Evolutionary conservation across 2,797 vertebrate species (phyloP).

Genomic region (Myotis myotis): DNA sequence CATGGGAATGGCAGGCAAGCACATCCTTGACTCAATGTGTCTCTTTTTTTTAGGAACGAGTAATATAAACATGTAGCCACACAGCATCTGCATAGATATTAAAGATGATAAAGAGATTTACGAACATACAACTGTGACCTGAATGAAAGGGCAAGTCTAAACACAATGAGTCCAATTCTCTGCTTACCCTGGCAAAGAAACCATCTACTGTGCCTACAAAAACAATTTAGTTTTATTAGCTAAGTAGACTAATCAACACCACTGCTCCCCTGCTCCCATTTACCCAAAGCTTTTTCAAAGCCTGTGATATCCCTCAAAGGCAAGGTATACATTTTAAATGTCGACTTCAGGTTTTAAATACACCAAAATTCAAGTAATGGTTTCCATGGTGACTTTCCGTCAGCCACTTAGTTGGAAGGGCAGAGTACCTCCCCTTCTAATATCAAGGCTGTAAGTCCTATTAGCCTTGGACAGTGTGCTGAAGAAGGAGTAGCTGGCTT

Average conservation of each 20-base stretch:
- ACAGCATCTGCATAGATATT: slow-evolving; percentile 69
- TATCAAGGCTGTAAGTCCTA: not conserved
- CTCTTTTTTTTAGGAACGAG: slow-evolving; percentile 22
- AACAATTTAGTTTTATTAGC: slow-evolving; percentile 65
- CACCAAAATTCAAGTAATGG: not conserved
- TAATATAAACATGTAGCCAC: slow-evolving; percentile 57
- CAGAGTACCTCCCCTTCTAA: not conserved
- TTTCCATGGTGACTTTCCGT: slow-evolving; percentile 3
- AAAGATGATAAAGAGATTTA: slow-evolving; percentile 70
- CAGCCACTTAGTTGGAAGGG: not conserved
- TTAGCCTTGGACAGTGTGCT: not conserved
- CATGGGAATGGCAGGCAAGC: not conserved
- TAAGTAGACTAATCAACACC: slow-evolving; percentile 59
- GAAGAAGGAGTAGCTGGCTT: not conserved
- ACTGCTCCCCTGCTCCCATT: not conserved
- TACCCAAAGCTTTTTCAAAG: slow-evolving; percentile 35
- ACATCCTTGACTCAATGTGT: not conserved
- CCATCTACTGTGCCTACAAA: slow-evolving; percentile 46
- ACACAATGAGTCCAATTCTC: slow-evolving; percentile 70
- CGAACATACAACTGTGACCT: slow-evolving; percentile 60
- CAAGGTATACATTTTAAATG: not conserved
- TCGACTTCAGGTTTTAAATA: slow-evolving; percentile 24
- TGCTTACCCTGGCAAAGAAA: slow-evolving; percentile 66
- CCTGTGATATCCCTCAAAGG: slow-evolving; percentile 31
- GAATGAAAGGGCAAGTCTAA: slow-evolving; percentile 73